These are phyloP conservation scores for Unio pictorum DNA, from an alignment of 2,888 invertebrate genomes.

Conservation along the genomic window DNA sequence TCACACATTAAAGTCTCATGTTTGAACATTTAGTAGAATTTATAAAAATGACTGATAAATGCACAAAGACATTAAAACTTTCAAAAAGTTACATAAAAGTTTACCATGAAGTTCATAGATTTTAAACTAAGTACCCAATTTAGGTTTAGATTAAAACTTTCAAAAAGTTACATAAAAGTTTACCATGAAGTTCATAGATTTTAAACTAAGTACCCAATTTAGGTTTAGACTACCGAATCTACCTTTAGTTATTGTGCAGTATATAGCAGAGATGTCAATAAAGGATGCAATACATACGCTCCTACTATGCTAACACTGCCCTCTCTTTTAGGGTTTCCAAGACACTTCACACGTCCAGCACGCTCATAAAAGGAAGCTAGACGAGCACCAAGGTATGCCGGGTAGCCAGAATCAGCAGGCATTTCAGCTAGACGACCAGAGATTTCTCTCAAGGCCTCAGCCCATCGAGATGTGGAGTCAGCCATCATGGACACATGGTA, in stretches of 20 bases:
- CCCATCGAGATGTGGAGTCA: slow-evolving; percentile 99
- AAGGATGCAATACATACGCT: slow-evolving; percentile 75
- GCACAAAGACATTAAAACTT: no score
- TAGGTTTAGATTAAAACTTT: neutral
- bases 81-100: no score
- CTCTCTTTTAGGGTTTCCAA: slow-evolving; percentile 98
- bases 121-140: neutral
- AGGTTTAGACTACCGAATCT: neutral
- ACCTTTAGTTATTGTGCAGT: no score
- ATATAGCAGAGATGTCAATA: neutral
- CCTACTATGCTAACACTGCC: slow-evolving; percentile 99
- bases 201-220: neutral
- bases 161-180: no score
- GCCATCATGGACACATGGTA: slow-evolving; percentile 99
- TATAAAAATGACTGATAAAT: no score
- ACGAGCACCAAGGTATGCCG: slow-evolving; percentile 98
- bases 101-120: no score
- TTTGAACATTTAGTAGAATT: no score
- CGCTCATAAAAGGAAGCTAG: slow-evolving; percentile 99
- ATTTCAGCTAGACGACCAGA: slow-evolving; percentile 99
- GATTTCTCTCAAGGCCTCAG: slow-evolving; percentile 99
- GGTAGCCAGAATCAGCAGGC: slow-evolving; percentile 97
- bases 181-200: no score
- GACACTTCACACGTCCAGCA: slow-evolving; percentile 96
- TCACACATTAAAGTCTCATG: no score